phyloP scores from a whole-genome alignment of 2,888 invertebrate genomes.

The Harpalus rubripes region DNA sequence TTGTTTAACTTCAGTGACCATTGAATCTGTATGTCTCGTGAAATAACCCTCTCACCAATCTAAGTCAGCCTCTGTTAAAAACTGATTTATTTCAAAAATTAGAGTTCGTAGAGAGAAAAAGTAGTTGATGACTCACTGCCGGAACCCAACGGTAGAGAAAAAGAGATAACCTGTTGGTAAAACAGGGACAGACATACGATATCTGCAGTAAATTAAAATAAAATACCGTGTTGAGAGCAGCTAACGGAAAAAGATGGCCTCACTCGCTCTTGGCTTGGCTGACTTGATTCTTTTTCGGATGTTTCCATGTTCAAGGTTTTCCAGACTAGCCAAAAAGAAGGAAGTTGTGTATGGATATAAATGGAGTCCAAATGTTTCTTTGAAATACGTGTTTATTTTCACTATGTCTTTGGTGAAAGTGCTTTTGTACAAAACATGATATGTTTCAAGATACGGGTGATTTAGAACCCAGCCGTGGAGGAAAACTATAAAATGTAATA shows the following conservation, averaged over 20 bases:
- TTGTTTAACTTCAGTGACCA: not conserved
- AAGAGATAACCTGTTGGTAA: not conserved
- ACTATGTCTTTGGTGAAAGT: constrained; percentile 17
- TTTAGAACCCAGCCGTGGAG: not conserved
- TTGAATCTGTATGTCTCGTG: not conserved
- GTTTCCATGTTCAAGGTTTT: constrained; percentile 32
- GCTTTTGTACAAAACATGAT: not conserved
- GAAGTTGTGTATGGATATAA: constrained; percentile 47
- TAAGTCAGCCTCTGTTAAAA: not conserved
- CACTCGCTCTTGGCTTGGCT: not conserved
- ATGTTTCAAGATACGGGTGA: not conserved
- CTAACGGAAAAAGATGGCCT: constrained; percentile 46
- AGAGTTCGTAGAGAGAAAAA: constrained; percentile 39
- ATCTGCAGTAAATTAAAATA: constrained; percentile 55
- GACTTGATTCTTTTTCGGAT: constrained; percentile 39
- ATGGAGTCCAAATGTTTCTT: constrained; percentile 46
- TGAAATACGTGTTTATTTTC: not conserved
- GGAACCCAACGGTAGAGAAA: constrained; percentile 10
- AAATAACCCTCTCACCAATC: not conserved
- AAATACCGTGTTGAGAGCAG: constrained; percentile 51
- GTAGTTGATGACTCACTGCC: constrained; percentile 44
- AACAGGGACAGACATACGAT: constrained; percentile 27
- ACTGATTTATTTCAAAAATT: constrained; percentile 38
- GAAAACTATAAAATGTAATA: too few relatives aligned
- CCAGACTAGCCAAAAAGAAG: constrained; percentile 47